Conservation (phyloP, 1,140 invertebrate species). For the Bombus sibiricus region DNA sequence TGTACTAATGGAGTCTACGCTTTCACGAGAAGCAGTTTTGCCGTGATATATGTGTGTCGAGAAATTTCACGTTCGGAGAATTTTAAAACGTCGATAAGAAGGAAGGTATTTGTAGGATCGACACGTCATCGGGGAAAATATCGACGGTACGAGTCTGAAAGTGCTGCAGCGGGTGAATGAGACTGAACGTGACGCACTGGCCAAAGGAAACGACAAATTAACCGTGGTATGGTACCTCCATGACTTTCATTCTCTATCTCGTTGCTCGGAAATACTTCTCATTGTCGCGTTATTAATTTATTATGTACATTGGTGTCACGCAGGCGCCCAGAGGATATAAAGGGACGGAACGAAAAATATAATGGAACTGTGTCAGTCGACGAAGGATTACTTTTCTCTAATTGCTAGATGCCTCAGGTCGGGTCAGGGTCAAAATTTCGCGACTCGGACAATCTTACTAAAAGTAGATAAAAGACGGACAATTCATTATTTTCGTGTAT, state of each 20-base stretch:
- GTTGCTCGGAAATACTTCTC: conserved; percentile 1
- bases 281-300: conserved; percentile 10
- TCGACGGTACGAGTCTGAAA: too few relatives aligned
- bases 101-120: neutral
- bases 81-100: neutral
- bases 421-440: too few relatives aligned
- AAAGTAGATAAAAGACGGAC: too few relatives aligned
- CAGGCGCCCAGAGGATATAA: neutral
- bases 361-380: neutral
- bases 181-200: neutral
- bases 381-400: neutral
- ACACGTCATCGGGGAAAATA: neutral
- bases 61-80: neutral
- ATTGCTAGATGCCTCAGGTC: neutral
- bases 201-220: conserved; percentile 63
- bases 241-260: conserved; percentile 3
- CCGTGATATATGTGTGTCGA: neutral
- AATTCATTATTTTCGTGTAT: too few relatives aligned
- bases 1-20: too few relatives aligned
- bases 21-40: neutral
- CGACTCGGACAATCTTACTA: too few relatives aligned
- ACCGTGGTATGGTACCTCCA: conserved; percentile 27
- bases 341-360: neutral
- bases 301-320: neutral
- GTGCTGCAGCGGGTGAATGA: neutral